Evolutionary conservation across 2,888 invertebrate genomes (phyloP), one percentile per base, ranked within the genome.

Genomic region (Taphrorychus bicolor): DNA sequence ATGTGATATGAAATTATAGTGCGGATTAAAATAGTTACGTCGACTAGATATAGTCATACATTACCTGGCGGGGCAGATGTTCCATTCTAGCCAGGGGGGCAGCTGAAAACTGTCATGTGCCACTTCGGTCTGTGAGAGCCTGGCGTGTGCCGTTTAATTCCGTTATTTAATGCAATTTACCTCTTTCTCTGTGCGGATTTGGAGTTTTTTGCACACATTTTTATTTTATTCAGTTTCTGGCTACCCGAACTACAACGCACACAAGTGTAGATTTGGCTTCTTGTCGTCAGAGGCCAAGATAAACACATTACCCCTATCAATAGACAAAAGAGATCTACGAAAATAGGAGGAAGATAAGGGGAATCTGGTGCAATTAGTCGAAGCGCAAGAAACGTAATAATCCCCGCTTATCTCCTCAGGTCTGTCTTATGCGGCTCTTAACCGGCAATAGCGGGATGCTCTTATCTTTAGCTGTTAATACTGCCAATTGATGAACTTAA

Each of bases 401-500:
- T 52, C 61, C 61, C 22, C 18, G 52, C 66, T 58, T 66, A 66
- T 66, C 66, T 66, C 57, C n/a, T 60, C 18, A 54, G 51, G 66
- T 61, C 49, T 59, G 59, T 66, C 66, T 66, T 66, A 61, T 65
- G 60, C 63, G 64, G 70, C 71, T 71, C 67, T 71, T 74, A 63
- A 70, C 41, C 51, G 59, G 66, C 66, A 70, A 68, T 64, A 49
- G 52, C 45, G 52, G 45, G 49, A 48, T 54, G 49, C 57, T 63
- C 68, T 72, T 73, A 72, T 74, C 73, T 66, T 42, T n/a, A 23
- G 59, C 21, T 61, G 60, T 66, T 71, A 63, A 70, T 69, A 69
- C 70, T 66, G 40, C 57, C 70, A 66, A 72, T 71, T 70, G 71
- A 72, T 72, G 71, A 59, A 70, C 70, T 66, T 66, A 66, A 72